These are phyloP conservation scores for Blera fallax DNA, from an alignment of 2,888 invertebrate species.

Conservation along the genomic window DNA sequence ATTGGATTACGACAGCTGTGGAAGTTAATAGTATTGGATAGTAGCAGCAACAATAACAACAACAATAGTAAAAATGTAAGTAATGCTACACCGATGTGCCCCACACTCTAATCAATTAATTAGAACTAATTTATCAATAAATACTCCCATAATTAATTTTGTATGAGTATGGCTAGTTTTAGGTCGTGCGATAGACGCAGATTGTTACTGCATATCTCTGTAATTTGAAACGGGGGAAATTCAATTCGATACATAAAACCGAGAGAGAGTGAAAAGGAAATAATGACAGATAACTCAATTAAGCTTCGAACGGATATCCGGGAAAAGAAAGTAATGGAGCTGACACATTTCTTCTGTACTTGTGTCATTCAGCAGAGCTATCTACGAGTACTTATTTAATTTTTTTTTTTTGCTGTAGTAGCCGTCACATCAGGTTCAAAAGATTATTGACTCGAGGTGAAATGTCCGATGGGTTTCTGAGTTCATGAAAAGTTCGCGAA, in stretches of 20 bases:
- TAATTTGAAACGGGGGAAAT: not conserved
- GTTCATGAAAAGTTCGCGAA: not conserved
- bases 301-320: not conserved
- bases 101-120: not conserved
- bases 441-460: not conserved
- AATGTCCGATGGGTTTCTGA: not conserved
- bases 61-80: conserved; percentile 61
- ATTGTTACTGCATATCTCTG: not conserved
- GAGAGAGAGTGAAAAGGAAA: not conserved
- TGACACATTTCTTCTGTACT: not conserved
- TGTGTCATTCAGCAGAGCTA: too few relatives aligned
- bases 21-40: conserved; percentile 81
- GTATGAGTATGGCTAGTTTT: not conserved
- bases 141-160: not conserved
- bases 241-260: not conserved
- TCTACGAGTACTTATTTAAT: not conserved
- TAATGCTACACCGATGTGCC: not conserved
- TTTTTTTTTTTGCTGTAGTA: not conserved
- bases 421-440: conserved; percentile 1
- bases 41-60: conserved; percentile 63
- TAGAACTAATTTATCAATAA: conserved; percentile 16
- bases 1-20: conserved; percentile 81
- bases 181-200: not conserved
- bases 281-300: not conserved
- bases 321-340: conserved; percentile 29